Evolutionary conservation across 2,888 invertebrate genomes (phyloP).

Genomic region (Ichneumoninae sp.): DNA sequence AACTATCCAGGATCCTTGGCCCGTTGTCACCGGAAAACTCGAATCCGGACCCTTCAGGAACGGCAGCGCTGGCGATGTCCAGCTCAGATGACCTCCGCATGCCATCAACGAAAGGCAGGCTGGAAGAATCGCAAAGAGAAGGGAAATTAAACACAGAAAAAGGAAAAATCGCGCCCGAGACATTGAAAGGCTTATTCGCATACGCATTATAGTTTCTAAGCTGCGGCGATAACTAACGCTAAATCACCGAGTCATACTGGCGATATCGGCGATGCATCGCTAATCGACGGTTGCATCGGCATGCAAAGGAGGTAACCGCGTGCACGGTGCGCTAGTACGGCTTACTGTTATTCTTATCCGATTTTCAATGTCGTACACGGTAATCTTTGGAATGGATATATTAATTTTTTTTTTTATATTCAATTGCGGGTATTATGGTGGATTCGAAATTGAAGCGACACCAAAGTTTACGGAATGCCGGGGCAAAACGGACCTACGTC

Average conservation of each 20-base stretch:
- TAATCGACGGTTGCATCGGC: conserved; percentile 51
- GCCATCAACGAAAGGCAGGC: conserved; percentile 78
- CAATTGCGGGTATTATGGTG: conserved; percentile 9
- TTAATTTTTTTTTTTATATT: background rate
- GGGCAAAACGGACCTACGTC: background rate
- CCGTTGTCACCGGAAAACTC: conserved; percentile 74
- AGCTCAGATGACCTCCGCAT: conserved; percentile 78
- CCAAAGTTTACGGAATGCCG: background rate
- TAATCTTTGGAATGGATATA: background rate
- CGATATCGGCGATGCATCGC: conserved; percentile 23
- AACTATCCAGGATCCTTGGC: conserved; percentile 79
- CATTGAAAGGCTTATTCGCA: background rate
- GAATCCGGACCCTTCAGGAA: conserved; percentile 74
- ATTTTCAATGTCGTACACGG: conserved; percentile 36
- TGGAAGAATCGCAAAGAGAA: conserved; percentile 59
- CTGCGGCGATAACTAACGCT: conserved; percentile 41
- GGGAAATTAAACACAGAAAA: background rate
- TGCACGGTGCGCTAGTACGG: background rate
- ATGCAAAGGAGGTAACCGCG: conserved; percentile 20
- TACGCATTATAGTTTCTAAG: background rate
- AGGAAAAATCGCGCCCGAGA: background rate
- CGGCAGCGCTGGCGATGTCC: conserved; percentile 80
- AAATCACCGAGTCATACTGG: conserved; percentile 28
- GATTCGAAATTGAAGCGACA: background rate
- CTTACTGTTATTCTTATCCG: conserved; percentile 16